These are phyloP conservation scores for Trogon surrucura DNA, from an alignment of 2,113 vertebrate genomes.

Conservation along the genomic window DNA sequence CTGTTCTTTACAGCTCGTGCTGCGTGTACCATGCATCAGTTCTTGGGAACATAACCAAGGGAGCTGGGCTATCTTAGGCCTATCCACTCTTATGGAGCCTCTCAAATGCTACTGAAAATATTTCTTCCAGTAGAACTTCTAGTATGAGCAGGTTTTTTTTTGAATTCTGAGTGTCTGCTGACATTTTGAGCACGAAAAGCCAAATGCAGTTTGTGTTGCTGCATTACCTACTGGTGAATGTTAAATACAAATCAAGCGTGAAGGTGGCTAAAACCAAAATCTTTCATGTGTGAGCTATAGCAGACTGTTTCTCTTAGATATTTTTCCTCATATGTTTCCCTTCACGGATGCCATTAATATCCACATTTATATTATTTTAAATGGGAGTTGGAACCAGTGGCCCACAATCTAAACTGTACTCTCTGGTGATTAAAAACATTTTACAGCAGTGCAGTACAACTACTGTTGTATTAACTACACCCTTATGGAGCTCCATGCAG, in stretches of 20 bases:
- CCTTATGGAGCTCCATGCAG: neutral
- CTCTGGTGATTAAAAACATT: neutral
- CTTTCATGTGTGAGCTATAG: neutral
- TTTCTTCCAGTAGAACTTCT: neutral
- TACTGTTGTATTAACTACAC: neutral
- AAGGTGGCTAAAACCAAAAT: neutral
- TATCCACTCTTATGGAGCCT: neutral
- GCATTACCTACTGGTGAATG: neutral
- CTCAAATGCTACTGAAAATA: neutral
- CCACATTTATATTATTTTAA: neutral
- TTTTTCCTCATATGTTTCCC: neutral
- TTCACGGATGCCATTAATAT: neutral
- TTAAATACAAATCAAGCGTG: neutral
- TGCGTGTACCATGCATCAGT: neutral
- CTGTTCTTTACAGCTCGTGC: neutral
- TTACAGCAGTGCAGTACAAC: neutral
- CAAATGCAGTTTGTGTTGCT: neutral
- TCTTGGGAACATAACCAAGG: neutral
- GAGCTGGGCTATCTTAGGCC: neutral
- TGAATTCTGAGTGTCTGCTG: neutral
- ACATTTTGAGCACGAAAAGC: neutral
- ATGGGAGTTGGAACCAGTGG: neutral
- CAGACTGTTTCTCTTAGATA: neutral
- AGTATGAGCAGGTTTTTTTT: neutral
- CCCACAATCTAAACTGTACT: neutral